Evolutionary conservation across 1,140 invertebrate species (phyloP).

Genomic region (Scaptomyza hsui): DNA sequence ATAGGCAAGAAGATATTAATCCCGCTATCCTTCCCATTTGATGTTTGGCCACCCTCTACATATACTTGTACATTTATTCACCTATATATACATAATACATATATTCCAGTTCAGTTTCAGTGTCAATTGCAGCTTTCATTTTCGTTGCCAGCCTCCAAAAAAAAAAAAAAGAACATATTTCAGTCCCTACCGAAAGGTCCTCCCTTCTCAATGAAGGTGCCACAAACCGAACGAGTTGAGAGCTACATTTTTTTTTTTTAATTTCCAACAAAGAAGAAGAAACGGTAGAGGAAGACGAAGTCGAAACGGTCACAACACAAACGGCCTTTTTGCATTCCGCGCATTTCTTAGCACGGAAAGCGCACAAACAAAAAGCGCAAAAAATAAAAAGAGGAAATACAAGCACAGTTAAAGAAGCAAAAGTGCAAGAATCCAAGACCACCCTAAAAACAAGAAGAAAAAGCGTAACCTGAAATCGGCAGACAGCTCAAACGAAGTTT

Average conservation of each 20-base stretch:
- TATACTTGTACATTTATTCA: background rate
- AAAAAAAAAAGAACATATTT: background rate
- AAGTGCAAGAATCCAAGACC: conserved; percentile 14
- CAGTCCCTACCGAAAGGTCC: background rate
- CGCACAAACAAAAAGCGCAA: conserved; percentile 14
- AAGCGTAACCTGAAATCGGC: background rate
- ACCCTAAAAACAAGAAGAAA: background rate
- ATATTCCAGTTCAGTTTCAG: conserved; percentile 30
- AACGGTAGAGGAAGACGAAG: conserved; percentile 6
- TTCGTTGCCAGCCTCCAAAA: conserved; percentile 5
- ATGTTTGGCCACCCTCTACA: background rate
- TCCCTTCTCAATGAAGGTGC: background rate
- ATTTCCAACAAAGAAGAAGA: conserved; percentile 38
- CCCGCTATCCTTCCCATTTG: background rate
- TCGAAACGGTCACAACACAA: conserved; percentile 19
- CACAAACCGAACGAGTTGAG: conserved; percentile 15
- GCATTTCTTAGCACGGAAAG: conserved; percentile 51
- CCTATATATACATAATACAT: too few relatives aligned
- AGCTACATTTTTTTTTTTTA: too few relatives aligned
- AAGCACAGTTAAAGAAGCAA: background rate
- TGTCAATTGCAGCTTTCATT: conserved; percentile 39
- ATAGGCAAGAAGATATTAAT: background rate
- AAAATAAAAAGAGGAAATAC: conserved; percentile 8
- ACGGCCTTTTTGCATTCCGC: conserved; percentile 74
- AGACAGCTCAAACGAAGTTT: conserved; percentile 7